phyloP scores from a whole-genome alignment of 37 sponge, comb jelly and placozoan species.

The Beroe ovata region DNA sequence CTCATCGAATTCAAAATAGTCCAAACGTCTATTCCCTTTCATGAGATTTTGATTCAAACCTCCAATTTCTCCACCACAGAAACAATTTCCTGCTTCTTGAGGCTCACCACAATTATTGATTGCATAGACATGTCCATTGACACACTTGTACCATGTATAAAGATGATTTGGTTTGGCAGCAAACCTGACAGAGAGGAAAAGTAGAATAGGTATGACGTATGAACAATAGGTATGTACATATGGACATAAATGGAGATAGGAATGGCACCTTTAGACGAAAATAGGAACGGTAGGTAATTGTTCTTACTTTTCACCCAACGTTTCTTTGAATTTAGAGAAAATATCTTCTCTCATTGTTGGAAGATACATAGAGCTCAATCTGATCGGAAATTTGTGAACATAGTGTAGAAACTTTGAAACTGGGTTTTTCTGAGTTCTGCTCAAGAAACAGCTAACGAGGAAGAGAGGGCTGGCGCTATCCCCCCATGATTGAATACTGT shows the following conservation, averaged over 20 bases:
- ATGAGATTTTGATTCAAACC: neutral
- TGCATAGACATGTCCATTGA: conserved; percentile 13
- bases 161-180: conserved; percentile 21
- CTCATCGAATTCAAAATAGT: neutral
- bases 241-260: neutral
- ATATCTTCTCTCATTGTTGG: conserved; percentile 53
- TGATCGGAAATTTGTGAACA: neutral
- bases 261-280: too few relatives aligned
- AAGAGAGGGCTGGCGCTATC: neutral
- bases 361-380: neutral
- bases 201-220: neutral
- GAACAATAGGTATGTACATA: neutral
- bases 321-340: conserved; percentile 6
- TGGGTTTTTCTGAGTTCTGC: neutral
- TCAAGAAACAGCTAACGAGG: neutral
- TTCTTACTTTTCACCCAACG: conserved; percentile 36
- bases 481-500: neutral
- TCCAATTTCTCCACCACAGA: conserved; percentile 56
- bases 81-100: conserved; percentile 34
- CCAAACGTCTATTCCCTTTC: conserved; percentile 15
- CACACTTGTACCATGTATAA: conserved; percentile 51
- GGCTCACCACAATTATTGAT: conserved; percentile 52
- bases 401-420: conserved; percentile 20
- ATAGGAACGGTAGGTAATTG: too few relatives aligned
- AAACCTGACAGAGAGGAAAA: neutral